Percentiles rank a stretch among this genome's conserved stretches.
Conservation (phyloP, 2,797 vertebrate species). For the Borostomias antarcticus region DNA sequence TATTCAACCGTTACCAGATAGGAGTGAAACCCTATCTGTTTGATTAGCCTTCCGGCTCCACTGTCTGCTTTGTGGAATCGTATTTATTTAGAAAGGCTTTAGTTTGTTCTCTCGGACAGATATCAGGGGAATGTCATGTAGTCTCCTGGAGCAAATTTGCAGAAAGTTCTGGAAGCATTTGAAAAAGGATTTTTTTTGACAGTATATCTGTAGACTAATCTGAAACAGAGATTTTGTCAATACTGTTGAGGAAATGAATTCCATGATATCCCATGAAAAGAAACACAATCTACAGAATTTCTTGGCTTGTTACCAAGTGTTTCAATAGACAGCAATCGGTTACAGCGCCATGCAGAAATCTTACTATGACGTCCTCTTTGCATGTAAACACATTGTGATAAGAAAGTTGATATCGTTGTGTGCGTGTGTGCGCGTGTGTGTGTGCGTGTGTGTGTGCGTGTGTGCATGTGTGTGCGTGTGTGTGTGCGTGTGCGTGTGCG, state of each 20-base stretch:
- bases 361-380: neutral
- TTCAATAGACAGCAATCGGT: neutral
- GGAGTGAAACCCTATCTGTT: conserved; percentile 60
- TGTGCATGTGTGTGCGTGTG: conserved; percentile 7
- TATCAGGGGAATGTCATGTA: conserved; percentile 19
- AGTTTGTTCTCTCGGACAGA: neutral
- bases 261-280: neutral
- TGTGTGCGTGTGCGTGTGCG: conserved; percentile 5
- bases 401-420: neutral
- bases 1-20: conserved; percentile 49
- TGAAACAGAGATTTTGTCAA: neutral
- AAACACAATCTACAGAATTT: too few relatives aligned
- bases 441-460: conserved; percentile 3
- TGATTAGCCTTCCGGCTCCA: conserved; percentile 56
- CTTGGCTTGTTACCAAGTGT: too few relatives aligned
- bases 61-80: conserved; percentile 41
- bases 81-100: conserved; percentile 18
- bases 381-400: neutral
- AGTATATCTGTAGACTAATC: conserved; percentile 4
- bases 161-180: conserved; percentile 12
- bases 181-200: neutral
- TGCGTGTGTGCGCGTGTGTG: conserved; percentile 9
- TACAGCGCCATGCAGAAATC: neutral
- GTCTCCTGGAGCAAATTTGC: conserved; percentile 1
- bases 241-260: neutral